Evolutionary conservation across 1,140 invertebrate species (phyloP), one percentile per base, ranked within the genome.

Genomic region (Brachionus manjavacas): DNA sequence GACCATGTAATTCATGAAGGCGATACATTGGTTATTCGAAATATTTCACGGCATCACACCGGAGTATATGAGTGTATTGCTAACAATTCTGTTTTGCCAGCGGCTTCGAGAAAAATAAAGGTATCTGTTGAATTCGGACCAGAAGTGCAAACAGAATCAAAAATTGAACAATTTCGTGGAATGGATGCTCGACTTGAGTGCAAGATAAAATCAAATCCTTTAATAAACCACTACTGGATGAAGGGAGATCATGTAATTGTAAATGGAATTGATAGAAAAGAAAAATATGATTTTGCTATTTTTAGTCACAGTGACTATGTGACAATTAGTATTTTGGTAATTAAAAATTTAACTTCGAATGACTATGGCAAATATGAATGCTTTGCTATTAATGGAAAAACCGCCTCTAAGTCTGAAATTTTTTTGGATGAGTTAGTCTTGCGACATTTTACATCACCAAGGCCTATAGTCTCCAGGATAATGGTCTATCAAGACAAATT

Each of bases 21-120:
- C 1, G 86, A 87, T 41, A 86, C 87, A 4, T 76, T 88, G 46
- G 85, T 87, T 0, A 88, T 89, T 39, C 84, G 86, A 84, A 88
- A 88, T 74, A 86, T 88, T 23, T 86, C 87, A 23, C 83, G 88
- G 16, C 85, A 87, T 78, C 88, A 88, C 85, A 86, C 87, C 25
- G 87, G 87, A 83, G 64, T 86, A 8, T 88, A 88, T 84, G 87
- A 88, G 72, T 89, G 88, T 85, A 85, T 85, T 31, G 88, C 88
- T 3, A 86, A 85, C 83, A 88, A 88, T 78, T 86, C 86, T 1
- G 86, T 88, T 3, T 85, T 86, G 23, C 86, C 87, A 52, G 83
- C 86, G n/a, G 87, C 87, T 43, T 87, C 83, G 81, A 85, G 87
- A 28, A 83, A 85, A 81, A 88, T 89, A 20, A 86, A 85, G 74